Evolutionary conservation across 2,113 vertebrate genomes (phyloP), one percentile per base, ranked within the genome.

Genomic region (Podarcis raffonei): DNA sequence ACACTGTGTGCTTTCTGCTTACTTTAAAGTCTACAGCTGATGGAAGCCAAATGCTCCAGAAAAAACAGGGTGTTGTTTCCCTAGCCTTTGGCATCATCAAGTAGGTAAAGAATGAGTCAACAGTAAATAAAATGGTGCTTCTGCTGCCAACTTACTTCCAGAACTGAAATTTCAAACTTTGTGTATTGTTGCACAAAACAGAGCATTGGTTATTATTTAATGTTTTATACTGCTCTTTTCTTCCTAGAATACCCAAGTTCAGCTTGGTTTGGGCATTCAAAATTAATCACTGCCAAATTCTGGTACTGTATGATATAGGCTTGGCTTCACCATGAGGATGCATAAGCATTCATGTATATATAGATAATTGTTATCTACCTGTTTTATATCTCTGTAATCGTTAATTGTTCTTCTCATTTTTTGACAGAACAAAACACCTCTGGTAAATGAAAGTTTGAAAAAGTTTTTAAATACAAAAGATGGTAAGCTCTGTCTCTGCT

Each of bases 371-470:
- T 16, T 69, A 68, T 32, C 6, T n/a, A 13, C 22, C 32, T 71
- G 3, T 53, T 81, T n/a, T 59, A 12, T 42, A 27, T 30, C 30
- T 37, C 35, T 71, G 3, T 57, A 87, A 65, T 72, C 23, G 5
- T 72, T 57, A 30, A 88, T 37, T 59, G 90, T 30, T 66, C 76
- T 89, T 94, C 83, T 59, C 0, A 1, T 0, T 89, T 90, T 94
- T 93, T 94, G 39, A 81, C 97, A 99, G 98, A 99, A 98, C 87
- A 99, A 98, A 97, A 93, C 96, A 83, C 98, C 98, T 65, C 96
- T 99, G 88, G 96, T 99, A 92, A 99, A 99, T 76, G 98, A 99
- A 93, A 98, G 97, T 94, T 97, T 99, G 96, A 98, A 96, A 95
- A 99, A 96, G 76, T 98, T 98, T 95, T 97, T 99, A 87, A 97